A percentile compares a stretch with the other conserved stretches of the same genome.
These are phyloP conservation scores for Hypothenemus hampei DNA, from an alignment of 1,140 invertebrate species.

Conservation along the genomic window DNA sequence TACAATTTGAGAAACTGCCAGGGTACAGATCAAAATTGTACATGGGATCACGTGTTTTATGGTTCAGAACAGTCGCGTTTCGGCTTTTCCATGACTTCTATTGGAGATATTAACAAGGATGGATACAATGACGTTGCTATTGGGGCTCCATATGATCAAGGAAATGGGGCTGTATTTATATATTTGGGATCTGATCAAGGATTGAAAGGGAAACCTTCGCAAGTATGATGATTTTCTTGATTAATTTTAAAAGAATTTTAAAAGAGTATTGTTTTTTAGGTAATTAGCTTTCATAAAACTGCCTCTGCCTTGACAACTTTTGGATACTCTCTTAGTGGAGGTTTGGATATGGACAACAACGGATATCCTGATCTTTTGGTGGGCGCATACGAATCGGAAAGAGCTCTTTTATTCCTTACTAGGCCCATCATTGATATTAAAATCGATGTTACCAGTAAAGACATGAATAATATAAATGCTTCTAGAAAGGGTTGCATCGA, in stretches of 20 bases:
- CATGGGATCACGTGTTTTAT: conserved; percentile 56
- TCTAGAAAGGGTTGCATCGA: conserved; percentile 63
- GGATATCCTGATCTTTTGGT: conserved; percentile 88
- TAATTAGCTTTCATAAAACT: conserved; percentile 44
- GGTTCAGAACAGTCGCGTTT: conserved; percentile 76
- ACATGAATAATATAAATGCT: conserved; percentile 75
- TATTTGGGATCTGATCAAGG: conserved; percentile 76
- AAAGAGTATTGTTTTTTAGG: conserved; percentile 3
- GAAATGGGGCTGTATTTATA: conserved; percentile 79
- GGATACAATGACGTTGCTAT: conserved; percentile 84
- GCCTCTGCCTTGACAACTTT: too few species aligned
- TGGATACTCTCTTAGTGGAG: conserved; percentile 84
- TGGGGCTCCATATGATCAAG: conserved; percentile 85
- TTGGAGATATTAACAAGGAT: conserved; percentile 90
- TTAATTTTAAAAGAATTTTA: neutral
- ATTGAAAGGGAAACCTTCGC: conserved; percentile 67
- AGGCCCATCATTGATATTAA: conserved; percentile 83
- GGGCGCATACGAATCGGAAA: conserved; percentile 80
- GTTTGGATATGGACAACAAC: conserved; percentile 85
- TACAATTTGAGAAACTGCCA: conserved; percentile 52
- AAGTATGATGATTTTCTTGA: conserved; percentile 50
- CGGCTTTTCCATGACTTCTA: conserved; percentile 77
- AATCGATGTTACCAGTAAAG: conserved; percentile 54
- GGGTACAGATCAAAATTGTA: conserved; percentile 41
- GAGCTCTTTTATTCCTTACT: conserved; percentile 66